These are phyloP conservation scores for Dallia pectoralis DNA, from an alignment of 2,797 vertebrate genomes.

Conservation along the genomic window DNA sequence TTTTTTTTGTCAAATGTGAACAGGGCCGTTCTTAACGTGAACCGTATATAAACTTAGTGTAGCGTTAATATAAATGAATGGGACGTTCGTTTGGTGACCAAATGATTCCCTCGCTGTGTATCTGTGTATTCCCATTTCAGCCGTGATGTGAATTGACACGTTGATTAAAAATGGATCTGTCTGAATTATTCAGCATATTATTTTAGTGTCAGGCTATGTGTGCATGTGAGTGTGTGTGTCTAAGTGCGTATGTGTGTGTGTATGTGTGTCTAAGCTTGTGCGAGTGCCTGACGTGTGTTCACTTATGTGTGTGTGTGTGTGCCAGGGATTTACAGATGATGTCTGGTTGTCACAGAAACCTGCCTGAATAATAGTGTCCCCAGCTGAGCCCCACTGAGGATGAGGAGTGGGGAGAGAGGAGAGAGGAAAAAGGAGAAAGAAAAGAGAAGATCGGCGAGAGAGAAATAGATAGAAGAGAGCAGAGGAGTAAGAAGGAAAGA, in stretches of 20 bases:
- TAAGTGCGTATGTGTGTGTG: background rate
- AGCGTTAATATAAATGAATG: too few relatives aligned
- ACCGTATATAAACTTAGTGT: too few relatives aligned
- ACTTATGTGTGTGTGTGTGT: background rate
- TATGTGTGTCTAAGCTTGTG: background rate
- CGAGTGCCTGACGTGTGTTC: too few relatives aligned
- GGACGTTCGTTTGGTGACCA: too few relatives aligned
- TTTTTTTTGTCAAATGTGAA: too few relatives aligned
- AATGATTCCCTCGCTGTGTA: background rate
- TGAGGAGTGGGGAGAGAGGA: too few relatives aligned
- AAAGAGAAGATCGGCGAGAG: too few relatives aligned
- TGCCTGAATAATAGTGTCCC: conserved; percentile 2
- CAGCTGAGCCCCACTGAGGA: background rate
- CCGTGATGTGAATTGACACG: conserved; percentile 11
- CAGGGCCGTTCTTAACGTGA: too few relatives aligned
- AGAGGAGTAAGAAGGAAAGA: too few relatives aligned
- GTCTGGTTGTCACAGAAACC: conserved; percentile 13
- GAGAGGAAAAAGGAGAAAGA: too few relatives aligned
- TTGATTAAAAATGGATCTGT: conserved; percentile 10
- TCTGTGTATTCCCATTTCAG: conserved; percentile 7
- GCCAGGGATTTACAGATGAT: conserved; percentile 1
- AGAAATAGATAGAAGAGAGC: too few relatives aligned
- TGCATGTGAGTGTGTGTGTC: background rate
- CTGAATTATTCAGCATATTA: conserved; percentile 13
- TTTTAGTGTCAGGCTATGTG: conserved; percentile 6